Conservation (phyloP, 2,797 vertebrate genomes). For the Rachycentron canadum region DNA sequence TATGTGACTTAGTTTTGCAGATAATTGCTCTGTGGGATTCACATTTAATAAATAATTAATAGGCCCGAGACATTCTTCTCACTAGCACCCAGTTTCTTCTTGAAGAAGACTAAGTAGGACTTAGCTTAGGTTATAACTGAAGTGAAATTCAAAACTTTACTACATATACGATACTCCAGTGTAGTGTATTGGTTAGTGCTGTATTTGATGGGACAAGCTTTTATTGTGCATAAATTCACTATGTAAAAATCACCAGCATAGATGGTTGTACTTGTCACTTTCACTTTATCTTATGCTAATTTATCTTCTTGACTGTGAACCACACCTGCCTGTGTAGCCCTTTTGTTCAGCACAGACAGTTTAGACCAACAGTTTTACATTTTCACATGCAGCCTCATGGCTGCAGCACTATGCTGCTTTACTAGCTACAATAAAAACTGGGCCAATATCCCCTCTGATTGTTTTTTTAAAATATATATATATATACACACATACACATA, state of each 20-base stretch:
- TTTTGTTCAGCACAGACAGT: constrained; percentile 65
- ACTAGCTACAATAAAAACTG: neutral
- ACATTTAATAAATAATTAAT: neutral
- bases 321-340: constrained; percentile 38
- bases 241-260: neutral
- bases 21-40: neutral
- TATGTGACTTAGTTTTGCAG: neutral
- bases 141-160: neutral
- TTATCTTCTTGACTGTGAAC: constrained; percentile 10
- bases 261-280: constrained; percentile 17
- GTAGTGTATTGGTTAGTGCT: neutral
- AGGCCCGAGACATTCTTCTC: neutral
- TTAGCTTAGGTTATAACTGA: neutral
- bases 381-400: constrained; percentile 16
- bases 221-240: neutral
- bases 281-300: constrained; percentile 39
- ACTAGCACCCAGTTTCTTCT: neutral
- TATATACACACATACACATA: too few species aligned
- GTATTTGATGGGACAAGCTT: neutral
- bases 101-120: neutral
- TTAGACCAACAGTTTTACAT: constrained; percentile 67
- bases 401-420: neutral
- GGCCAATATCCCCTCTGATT: too few species aligned
- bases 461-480: too few species aligned
- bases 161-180: neutral